Conservation (phyloP, 2,797 vertebrate species). For the Coreius guichenoti region DNA sequence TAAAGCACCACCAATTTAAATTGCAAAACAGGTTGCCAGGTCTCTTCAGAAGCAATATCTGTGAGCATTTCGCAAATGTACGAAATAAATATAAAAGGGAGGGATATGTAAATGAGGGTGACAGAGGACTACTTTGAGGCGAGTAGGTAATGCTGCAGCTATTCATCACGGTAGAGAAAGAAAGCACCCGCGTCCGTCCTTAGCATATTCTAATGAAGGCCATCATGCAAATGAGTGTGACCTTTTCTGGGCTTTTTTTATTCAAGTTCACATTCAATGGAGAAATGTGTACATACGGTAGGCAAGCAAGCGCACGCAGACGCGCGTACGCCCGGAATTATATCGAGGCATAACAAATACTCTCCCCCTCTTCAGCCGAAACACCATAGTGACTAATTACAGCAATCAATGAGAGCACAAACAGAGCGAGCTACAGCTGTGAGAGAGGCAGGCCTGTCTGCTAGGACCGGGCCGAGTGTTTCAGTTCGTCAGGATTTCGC, state of each 20-base stretch:
- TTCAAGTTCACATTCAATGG: constrained; percentile 87
- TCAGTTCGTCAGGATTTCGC: neutral
- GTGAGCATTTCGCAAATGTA: constrained; percentile 76
- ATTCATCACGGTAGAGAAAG: constrained; percentile 96
- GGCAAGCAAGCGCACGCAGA: constrained; percentile 17
- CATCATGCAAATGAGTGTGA: constrained; percentile 97
- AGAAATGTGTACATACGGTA: constrained; percentile 66
- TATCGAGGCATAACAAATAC: constrained; percentile 54
- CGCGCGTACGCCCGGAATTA: constrained; percentile 17
- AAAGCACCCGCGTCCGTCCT: constrained; percentile 93
- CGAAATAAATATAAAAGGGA: constrained; percentile 78
- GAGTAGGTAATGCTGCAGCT: constrained; percentile 92
- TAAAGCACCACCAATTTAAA: constrained; percentile 76
- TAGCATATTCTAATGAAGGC: constrained; percentile 99
- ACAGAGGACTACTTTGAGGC: constrained; percentile 91
- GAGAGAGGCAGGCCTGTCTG: constrained; percentile 32
- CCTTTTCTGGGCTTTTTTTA: constrained; percentile 89
- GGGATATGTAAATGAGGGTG: constrained; percentile 95
- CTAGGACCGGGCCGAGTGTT: neutral
- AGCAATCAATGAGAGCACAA: constrained; percentile 47
- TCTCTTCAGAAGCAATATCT: constrained; percentile 78
- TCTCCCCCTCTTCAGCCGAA: constrained; percentile 36
- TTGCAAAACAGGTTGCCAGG: constrained; percentile 77
- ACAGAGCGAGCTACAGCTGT: constrained; percentile 34
- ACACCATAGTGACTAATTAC: constrained; percentile 56